Evolutionary conservation across 1,140 invertebrate genomes (phyloP), one percentile per base, ranked within the genome.

Genomic region (Glomeris maerens): DNA sequence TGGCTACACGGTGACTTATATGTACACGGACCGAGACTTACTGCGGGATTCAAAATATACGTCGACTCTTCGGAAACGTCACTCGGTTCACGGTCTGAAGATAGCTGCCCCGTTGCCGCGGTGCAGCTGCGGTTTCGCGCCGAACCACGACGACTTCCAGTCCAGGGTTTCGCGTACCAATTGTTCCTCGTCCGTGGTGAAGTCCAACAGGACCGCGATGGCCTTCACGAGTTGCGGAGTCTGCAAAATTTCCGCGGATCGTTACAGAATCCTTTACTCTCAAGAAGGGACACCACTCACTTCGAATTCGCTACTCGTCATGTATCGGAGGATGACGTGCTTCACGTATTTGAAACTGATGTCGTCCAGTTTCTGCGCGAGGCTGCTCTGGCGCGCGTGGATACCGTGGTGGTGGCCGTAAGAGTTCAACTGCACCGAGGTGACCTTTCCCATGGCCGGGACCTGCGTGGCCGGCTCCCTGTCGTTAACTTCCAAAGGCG

Each of bases 261-360:
- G n/a, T 22, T 23, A 47, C 25, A 52, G 36, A 52, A 38, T 51
- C 21, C 14, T 50, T 17, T 3, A 52, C 28, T 27, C 20, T 40
- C 21, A 53, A 3, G 17, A 52, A 25, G 20, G 21, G 14, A 36
- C 52, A 21, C 23, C 14, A 57, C 61, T 63, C 59, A 81, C 80
- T 74, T 93, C 79, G 55, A 77, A 73, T 64, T 81, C 88, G 57
- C 83, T 72, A 60, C 86, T 87, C 0, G 88, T 87, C 57, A 93
- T 71, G 67, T 93, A 92, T 63, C 91, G 90, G 3, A 94, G 79
- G 47, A 94, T 78, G 51, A 93, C 88, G 67, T 93, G 87, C 63
- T 91, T 92, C 46, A 93, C 71, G 68, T 93, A 92, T 62, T 83
- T 80, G 59, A 83, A 78, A 66, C 86, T 89, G 36, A 89, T 79